Base-by-base conservation (phyloP, 2,113 vertebrate genomes). In the Toxotes jaculatrix region DNA sequence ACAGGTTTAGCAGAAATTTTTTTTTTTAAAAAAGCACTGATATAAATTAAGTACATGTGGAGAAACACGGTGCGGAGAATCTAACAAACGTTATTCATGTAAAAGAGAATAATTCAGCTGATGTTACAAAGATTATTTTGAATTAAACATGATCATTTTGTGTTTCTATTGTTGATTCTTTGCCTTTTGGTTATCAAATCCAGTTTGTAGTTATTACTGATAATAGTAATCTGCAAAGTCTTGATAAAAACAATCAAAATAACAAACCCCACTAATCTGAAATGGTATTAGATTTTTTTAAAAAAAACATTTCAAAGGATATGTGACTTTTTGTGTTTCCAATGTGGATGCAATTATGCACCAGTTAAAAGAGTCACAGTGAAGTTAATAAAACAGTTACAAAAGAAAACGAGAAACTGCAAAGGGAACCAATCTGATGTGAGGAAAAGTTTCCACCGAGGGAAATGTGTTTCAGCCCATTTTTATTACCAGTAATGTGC, bases 151-250 rank as follows among this genome's bases (percentile, higher is more conserved):
- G 38, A 57, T 45, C 7, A 23, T 17, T 61, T 36, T 23, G 11
- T 32, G 7, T 57, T 47, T 69, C 16, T 77, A 4, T 38, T 51
- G 34, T 61, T 74, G 45, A 9, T 64, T 80, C 19, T 64, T 38
- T 82, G 43, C 31, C 17, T n/a, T 65, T 3, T 38, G 7, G 71
- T 36, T 10, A 60, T 49, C 3, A 19, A 68, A 49, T 62, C 12
- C 1, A 60, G 62, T 8, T 38, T n/a, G 10, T 65, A 27, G 4
- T 32, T 43, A 31, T 19, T 4, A 19, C 4, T 36, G 16, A 62
- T 62, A 16, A 74, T 17, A 55, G 14, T 43, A n/a, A 38, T 7
- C 27, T 60, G 11, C 3, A 12, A 80, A 47, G 13, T 17, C 4
- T 47, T 43, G 27, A 66, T 42, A 43, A n/a, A 61, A 71, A 45